These are phyloP conservation scores for Drosophila leonis DNA, from an alignment of 2,888 invertebrate genomes.

Conservation along the genomic window DNA sequence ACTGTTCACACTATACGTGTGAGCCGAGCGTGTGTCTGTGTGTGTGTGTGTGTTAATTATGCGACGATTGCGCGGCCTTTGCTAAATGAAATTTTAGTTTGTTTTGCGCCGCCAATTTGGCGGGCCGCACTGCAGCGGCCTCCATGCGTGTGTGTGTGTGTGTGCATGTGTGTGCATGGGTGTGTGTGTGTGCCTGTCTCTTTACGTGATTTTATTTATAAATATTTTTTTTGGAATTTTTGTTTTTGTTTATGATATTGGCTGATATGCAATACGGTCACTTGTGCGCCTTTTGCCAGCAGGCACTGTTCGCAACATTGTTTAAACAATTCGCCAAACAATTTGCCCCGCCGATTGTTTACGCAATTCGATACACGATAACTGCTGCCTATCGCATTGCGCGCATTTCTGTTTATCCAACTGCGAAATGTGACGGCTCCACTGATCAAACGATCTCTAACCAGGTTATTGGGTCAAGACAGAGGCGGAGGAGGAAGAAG, in stretches of 20 bases:
- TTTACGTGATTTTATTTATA: conserved; percentile 52
- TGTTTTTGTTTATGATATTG: conserved; percentile 38
- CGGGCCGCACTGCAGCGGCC: conserved; percentile 52
- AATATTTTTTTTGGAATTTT: conserved; percentile 1
- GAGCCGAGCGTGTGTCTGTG: conserved; percentile 10
- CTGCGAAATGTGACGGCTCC: conserved; percentile 1
- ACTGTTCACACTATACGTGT: conserved; percentile 67
- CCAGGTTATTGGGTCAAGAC: conserved; percentile 1
- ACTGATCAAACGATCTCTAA: conserved; percentile 1
- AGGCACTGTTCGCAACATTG: conserved; percentile 11
- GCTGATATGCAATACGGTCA: conserved; percentile 14
- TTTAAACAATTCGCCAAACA: neutral
- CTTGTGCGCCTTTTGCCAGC: conserved; percentile 11
- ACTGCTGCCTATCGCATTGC: conserved; percentile 11
- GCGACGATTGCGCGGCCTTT: conserved; percentile 46
- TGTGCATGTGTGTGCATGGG: conserved; percentile 34
- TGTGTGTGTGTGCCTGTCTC: conserved; percentile 27
- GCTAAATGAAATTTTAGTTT: conserved; percentile 65
- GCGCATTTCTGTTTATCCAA: conserved; percentile 1
- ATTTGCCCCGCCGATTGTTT: conserved; percentile 4
- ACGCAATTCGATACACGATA: conserved; percentile 12
- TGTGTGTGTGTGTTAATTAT: conserved; percentile 54
- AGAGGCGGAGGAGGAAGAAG: neutral
- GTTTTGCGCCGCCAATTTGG: conserved; percentile 78
- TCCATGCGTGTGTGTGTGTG: conserved; percentile 22